Conservation (phyloP, 2,888 invertebrate genomes). For the Pyrgus malvae region DNA sequence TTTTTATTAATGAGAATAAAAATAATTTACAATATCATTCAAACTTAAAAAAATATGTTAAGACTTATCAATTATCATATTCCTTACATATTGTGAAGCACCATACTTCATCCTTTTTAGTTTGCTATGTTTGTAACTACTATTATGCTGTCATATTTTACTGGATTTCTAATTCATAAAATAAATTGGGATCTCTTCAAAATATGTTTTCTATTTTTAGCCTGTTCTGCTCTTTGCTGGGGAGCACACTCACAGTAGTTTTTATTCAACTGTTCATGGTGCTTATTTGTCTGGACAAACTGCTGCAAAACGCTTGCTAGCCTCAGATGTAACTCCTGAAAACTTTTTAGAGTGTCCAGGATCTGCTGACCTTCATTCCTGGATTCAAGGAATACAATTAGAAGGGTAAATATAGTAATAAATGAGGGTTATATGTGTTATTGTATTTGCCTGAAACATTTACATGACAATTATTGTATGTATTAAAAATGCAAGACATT, state of each 20-base stretch:
- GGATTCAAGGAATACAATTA: constrained; percentile 93
- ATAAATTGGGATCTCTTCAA: no score
- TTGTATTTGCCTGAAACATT: constrained; percentile 20
- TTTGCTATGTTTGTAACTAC: no score
- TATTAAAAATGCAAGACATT: constrained; percentile 37
- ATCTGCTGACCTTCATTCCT: constrained; percentile 91
- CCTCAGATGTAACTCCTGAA: constrained; percentile 83
- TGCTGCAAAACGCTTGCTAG: constrained; percentile 88
- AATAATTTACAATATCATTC: no score
- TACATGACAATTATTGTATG: constrained; percentile 28
- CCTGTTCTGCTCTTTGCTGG: constrained; percentile 94
- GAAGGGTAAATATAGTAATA: constrained; percentile 65
- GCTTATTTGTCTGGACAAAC: constrained; percentile 94
- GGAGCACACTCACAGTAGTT: constrained; percentile 96
- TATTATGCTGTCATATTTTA: no score
- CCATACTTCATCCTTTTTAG: no score
- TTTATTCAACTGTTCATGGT: constrained; percentile 97
- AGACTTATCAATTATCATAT: no score
- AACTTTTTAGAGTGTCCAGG: constrained; percentile 87
- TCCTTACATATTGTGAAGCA: no score
- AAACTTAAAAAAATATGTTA: no score
- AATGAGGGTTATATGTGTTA: constrained; percentile 30
- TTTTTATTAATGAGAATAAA: no score
- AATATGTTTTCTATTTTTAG: no score
- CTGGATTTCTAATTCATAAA: no score